Percentiles rank a stretch among this genome's conserved stretches.
phyloP scores from a whole-genome alignment of 2,888 invertebrate genomes.

The Deladenus siricidicola region DNA sequence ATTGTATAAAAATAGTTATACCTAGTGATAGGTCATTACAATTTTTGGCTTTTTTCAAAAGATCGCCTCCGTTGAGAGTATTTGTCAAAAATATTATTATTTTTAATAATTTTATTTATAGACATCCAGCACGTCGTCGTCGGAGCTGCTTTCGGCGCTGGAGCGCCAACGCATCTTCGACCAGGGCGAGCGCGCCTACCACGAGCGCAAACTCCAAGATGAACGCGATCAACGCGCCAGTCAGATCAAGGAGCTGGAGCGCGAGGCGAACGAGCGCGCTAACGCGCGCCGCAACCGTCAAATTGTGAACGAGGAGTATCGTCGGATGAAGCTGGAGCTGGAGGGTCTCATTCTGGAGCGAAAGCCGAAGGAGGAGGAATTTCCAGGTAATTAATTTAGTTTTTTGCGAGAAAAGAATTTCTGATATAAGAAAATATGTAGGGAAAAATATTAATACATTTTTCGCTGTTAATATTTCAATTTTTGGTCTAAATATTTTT shows the following conservation, averaged over 20 bases:
- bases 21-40: too few relatives aligned
- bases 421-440: not conserved
- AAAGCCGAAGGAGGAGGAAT: slow-evolving; percentile 12
- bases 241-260: slow-evolving; percentile 22
- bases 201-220: slow-evolving; percentile 14
- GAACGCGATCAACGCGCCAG: slow-evolving; percentile 23
- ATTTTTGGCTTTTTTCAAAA: too few relatives aligned
- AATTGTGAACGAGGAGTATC: slow-evolving; percentile 9
- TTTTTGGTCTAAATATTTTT: too few relatives aligned
- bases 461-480: too few relatives aligned
- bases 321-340: slow-evolving; percentile 7
- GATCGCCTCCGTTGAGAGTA: too few relatives aligned
- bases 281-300: slow-evolving; percentile 57
- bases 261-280: slow-evolving; percentile 28
- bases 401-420: not conserved
- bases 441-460: too few relatives aligned
- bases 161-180: not conserved
- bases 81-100: too few relatives aligned
- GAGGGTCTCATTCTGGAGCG: slow-evolving; percentile 18
- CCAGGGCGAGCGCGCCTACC: slow-evolving; percentile 2
- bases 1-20: too few relatives aligned
- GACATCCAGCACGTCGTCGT: too few relatives aligned
- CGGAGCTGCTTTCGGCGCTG: not conserved
- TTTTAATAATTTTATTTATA: too few relatives aligned
- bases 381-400: slow-evolving; percentile 8